Conservation (phyloP, 2,888 invertebrate genomes). For the Atethmia centrago region DNA sequence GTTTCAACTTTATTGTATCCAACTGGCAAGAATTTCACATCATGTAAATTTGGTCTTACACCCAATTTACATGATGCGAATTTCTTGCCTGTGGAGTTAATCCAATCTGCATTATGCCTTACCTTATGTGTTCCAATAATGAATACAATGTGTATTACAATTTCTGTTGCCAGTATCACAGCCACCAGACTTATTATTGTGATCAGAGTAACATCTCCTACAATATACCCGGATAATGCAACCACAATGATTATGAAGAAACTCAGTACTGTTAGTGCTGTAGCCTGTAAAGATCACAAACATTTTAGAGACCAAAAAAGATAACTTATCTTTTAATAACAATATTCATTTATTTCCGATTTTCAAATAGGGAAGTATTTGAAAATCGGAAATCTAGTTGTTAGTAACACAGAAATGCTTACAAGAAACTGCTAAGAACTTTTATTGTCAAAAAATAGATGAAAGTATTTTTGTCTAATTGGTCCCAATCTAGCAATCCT, state of each 20-base stretch:
- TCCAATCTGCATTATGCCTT: background rate
- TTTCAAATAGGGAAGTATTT: too few species aligned
- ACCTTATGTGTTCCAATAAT: conserved; percentile 50
- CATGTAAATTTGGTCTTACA: background rate
- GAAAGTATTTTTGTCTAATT: background rate
- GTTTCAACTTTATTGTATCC: too few species aligned
- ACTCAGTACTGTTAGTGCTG: background rate
- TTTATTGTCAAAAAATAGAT: too few species aligned
- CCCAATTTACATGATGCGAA: too few species aligned
- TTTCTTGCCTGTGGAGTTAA: too few species aligned
- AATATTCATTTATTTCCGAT: too few species aligned
- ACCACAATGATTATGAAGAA: background rate
- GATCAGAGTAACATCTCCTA: fast-evolving
- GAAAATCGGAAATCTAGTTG: too few species aligned
- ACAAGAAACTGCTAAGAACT: background rate
- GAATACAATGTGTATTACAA: conserved; percentile 40
- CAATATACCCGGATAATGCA: fast-evolving
- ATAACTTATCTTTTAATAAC: background rate
- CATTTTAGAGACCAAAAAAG: background rate
- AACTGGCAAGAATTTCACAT: too few species aligned
- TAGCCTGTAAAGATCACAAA: conserved; percentile 23
- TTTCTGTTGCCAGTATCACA: conserved; percentile 29
- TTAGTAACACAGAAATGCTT: too few species aligned
- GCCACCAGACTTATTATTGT: background rate
- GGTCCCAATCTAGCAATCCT: background rate